Conservation (phyloP, 1,140 invertebrate species). For the Drosophila bipectinata region DNA sequence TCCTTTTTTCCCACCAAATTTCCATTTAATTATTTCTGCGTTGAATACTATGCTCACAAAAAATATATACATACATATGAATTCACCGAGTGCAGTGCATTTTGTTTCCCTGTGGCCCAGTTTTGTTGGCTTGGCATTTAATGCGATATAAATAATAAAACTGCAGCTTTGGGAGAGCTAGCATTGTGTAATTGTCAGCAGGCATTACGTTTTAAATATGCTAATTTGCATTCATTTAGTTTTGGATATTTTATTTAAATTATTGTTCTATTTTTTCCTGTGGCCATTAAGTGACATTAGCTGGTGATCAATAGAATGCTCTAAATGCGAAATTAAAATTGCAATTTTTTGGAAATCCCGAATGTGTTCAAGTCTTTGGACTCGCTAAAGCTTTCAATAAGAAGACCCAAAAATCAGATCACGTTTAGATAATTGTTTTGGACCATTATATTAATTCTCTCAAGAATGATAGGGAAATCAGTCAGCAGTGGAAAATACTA, state of each 20-base stretch:
- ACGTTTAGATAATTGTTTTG: constrained; percentile 13
- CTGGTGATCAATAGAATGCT: constrained; percentile 2
- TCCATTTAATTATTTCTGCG: not conserved
- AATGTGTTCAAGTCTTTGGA: not conserved
- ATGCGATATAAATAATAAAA: constrained; percentile 75
- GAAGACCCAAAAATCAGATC: not conserved
- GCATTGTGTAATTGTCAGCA: constrained; percentile 65
- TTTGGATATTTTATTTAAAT: constrained; percentile 45
- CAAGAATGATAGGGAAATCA: constrained; percentile 10
- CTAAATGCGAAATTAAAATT: not conserved
- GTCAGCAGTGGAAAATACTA: constrained; percentile 3
- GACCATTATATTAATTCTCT: constrained; percentile 8
- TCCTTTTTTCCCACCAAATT: constrained; percentile 5
- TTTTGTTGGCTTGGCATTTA: constrained; percentile 64
- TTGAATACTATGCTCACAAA: constrained; percentile 18
- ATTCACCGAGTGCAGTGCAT: constrained; percentile 3
- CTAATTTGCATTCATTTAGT: constrained; percentile 69
- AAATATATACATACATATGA: constrained; percentile 23
- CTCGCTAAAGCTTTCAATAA: no score
- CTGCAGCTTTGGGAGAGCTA: constrained; percentile 7
- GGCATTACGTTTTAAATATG: constrained; percentile 78
- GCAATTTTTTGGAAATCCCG: not conserved
- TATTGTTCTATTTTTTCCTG: constrained; percentile 15
- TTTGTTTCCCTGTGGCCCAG: not conserved
- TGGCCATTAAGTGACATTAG: constrained; percentile 10